Evolutionary conservation across 2,797 vertebrate species (phyloP), one percentile per base, ranked within the genome.

Genomic region (Oceanodroma leucorhoa): DNA sequence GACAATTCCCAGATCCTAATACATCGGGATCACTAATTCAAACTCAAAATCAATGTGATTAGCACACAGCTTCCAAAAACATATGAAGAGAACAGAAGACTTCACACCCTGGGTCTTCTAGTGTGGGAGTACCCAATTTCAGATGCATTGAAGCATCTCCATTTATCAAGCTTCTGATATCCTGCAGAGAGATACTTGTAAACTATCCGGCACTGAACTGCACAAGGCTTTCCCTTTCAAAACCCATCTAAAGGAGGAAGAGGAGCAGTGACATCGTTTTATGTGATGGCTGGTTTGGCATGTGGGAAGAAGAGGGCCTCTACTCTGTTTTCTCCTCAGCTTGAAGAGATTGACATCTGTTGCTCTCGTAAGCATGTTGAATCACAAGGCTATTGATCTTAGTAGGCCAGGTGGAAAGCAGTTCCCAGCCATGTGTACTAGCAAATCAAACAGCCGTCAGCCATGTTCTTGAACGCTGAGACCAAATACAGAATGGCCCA

Each of bases 381-480:
- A 43, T 89, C 24, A 38, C 41, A 84, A 64, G 5, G 3, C 24
- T 57, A 20, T 29, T 50, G 51, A 38, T 18, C 29, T 43, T 41
- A 22, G 13, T 11, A 70, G 29, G 19, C 13, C 18, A 61, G 23
- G 30, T 46, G 38, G 38, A 61, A 82, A 72, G 43, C 19, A 16
- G 27, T 29, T 78, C 38, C 57, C 40, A 54, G 29, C 21, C 15
- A 27, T 32, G n/a, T 26, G 30, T n/a, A 48, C 14, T 8, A 69
- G 32, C 55, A 79, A 45, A 46, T 38, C 20, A 69, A 73, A 53
- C n/a, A 73, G 30, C 38, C 7, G 12, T 30, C 24, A 43, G 34
- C 40, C 38, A 18, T 6, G 4, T 36, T 77, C 43, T 72, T 40
- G 6, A 93, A 46, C 0, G 1, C 6, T 0, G 1, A 73, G n/a